These are phyloP conservation scores for Falco concolor DNA, from an alignment of 2,797 vertebrate species.

Conservation along the genomic window DNA sequence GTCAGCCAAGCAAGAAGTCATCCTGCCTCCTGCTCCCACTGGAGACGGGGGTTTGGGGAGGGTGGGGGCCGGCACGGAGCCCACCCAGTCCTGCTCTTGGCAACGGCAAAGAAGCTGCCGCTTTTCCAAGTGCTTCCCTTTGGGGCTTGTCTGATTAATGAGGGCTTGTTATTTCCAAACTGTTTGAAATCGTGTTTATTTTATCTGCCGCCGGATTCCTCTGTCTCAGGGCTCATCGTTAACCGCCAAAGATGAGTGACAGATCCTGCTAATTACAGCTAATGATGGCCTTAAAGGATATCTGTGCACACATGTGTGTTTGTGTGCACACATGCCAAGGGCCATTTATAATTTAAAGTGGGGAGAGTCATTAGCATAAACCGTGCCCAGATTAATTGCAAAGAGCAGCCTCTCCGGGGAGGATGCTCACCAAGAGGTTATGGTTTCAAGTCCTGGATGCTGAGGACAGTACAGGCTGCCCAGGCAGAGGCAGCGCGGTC, in stretches of 20 bases:
- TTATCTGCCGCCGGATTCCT: conserved; percentile 54
- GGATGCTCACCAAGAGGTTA: not conserved
- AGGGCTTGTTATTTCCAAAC: conserved; percentile 64
- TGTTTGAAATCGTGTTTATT: conserved; percentile 64
- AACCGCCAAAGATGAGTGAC: conserved; percentile 69
- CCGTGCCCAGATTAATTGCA: conserved; percentile 31
- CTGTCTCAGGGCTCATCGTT: conserved; percentile 61
- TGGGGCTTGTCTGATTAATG: conserved; percentile 48
- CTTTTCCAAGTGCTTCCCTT: not conserved
- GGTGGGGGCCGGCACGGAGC: not conserved
- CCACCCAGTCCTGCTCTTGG: not conserved
- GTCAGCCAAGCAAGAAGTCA: not conserved
- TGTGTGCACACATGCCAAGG: conserved; percentile 60
- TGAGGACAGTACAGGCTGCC: not conserved
- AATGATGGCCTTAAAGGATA: conserved; percentile 70
- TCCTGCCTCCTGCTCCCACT: not conserved
- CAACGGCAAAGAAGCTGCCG: not conserved
- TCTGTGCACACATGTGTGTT: not conserved
- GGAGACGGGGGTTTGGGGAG: not conserved
- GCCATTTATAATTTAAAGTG: conserved; percentile 69
- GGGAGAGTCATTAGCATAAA: conserved; percentile 54
- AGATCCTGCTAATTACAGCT: conserved; percentile 68
- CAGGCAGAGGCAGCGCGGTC: not conserved
- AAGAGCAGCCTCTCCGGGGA: not conserved
- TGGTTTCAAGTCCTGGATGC: not conserved